These are phyloP conservation scores for Platysteira castanea DNA, from an alignment of 2,113 vertebrate species.

Conservation along the genomic window DNA sequence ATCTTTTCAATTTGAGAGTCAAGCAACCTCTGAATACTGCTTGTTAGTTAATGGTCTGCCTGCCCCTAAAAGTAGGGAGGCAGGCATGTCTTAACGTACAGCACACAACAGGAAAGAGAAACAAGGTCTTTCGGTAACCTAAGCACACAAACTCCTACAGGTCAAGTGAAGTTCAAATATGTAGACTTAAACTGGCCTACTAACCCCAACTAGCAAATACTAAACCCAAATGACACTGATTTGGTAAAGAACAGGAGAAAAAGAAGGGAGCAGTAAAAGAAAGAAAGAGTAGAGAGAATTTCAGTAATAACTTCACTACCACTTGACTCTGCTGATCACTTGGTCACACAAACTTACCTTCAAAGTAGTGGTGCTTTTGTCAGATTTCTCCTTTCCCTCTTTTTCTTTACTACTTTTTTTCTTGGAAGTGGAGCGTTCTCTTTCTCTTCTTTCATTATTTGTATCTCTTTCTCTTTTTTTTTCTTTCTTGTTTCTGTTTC, in stretches of 20 bases:
- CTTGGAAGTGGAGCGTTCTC: constrained; percentile 79
- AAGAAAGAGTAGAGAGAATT: background rate
- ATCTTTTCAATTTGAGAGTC: background rate
- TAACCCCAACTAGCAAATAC: background rate
- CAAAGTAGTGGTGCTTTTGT: constrained; percentile 57
- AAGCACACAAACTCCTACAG: background rate
- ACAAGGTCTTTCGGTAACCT: background rate
- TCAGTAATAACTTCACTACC: background rate
- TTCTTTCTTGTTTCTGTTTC: background rate
- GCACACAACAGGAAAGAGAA: background rate
- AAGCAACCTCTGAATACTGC: background rate
- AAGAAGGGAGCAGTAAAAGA: background rate
- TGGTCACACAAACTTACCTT: constrained; percentile 63
- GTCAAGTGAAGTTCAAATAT: background rate
- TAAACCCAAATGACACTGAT: background rate
- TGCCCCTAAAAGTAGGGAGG: background rate
- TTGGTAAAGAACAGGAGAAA: background rate
- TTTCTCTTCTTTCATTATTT: constrained; percentile 79
- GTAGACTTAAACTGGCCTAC: background rate
- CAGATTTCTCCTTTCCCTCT: constrained; percentile 74
- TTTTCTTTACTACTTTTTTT: constrained; percentile 84
- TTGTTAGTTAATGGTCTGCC: background rate
- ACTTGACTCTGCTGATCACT: background rate
- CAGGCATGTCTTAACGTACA: background rate
- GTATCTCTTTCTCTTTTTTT: constrained; percentile 55